Base-by-base conservation (phyloP, 2,888 invertebrate species). In the Drosophila dives region DNA sequence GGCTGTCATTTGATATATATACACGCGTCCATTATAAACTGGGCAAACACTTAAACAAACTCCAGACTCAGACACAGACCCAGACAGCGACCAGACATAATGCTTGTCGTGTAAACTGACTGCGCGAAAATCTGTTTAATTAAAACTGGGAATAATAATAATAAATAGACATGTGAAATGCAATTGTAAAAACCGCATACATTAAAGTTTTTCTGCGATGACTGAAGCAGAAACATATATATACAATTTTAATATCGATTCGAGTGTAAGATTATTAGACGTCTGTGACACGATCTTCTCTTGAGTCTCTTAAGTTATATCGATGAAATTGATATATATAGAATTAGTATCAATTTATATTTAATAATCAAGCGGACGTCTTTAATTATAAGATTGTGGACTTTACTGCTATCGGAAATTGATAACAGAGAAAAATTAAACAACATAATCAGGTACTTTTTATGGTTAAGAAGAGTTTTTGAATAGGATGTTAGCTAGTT, bases 21-120 rank as follows among this genome's bases (percentile, higher is more conserved):
- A 38, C 55, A 55, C 55, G 55, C n/a, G 55, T n/a, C 49, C 26
- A 49, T 26, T 26, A 49, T 26, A 49, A 49, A 49, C 23, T 3
- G 17, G 6, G 17, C 17, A 17, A 54, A 12, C 26, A 38, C 38
- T 29, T 55, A 38, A 38, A 55, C 26, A 55, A 38, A 26, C 36
- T 3, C 26, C 55, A 55, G 54, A 55, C 54, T n/a, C 11, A 51
- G 33, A 51, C 51, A 11, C 53, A 53, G 33, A 53, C 33, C 3
- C 36, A 54, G 36, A 54, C 54, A 38, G 7, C 7, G 1, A n/a
- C 23, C 38, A 55, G n/a, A 55, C 55, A 8, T n/a, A 15, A 23
- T 54, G 36, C 33, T 34, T 26, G 45, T 15, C 20, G 45, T 23
- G 45, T 23, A 20, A 45, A 45, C 20, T 23, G 45, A 23, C 15